Conservation (phyloP, 2,113 vertebrate genomes). For the Lepidiolamprologus cunningtoni region DNA sequence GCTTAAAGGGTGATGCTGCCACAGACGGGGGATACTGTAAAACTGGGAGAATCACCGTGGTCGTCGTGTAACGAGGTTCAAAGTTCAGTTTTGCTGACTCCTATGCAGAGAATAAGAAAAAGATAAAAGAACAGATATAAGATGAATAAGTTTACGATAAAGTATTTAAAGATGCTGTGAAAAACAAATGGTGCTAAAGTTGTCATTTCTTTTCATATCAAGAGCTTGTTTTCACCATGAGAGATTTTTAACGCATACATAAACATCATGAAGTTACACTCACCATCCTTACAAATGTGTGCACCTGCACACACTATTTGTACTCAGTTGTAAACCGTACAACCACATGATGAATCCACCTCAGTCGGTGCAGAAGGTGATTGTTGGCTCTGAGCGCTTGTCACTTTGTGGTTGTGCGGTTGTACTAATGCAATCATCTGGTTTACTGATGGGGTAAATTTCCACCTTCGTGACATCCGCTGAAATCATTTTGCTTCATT, state of each 20-base stretch:
- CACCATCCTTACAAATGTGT: not conserved
- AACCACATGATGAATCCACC: not conserved
- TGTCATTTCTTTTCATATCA: not conserved
- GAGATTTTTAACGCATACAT: not conserved
- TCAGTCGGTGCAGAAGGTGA: not conserved
- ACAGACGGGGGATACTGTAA: not conserved
- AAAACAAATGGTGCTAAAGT: not conserved
- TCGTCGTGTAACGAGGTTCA: not conserved
- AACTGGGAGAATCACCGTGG: not conserved
- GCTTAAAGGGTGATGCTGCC: constrained; percentile 2
- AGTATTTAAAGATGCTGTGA: not conserved
- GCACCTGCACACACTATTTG: not conserved
- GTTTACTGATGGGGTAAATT: constrained; percentile 39
- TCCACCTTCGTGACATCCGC: constrained; percentile 32
- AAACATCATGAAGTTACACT: not conserved
- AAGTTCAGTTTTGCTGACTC: constrained; percentile 6
- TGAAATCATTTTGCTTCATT: constrained; percentile 58
- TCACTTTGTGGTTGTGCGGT: constrained; percentile 10
- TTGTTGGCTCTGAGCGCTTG: not conserved
- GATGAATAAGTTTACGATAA: not conserved
- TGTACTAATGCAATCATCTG: constrained; percentile 26
- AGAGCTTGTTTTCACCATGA: not conserved
- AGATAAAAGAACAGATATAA: not conserved
- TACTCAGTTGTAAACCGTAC: not conserved
- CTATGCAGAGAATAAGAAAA: not conserved